phyloP scores from a whole-genome alignment of 2,797 vertebrate species.

The Melopsittacus undulatus region DNA sequence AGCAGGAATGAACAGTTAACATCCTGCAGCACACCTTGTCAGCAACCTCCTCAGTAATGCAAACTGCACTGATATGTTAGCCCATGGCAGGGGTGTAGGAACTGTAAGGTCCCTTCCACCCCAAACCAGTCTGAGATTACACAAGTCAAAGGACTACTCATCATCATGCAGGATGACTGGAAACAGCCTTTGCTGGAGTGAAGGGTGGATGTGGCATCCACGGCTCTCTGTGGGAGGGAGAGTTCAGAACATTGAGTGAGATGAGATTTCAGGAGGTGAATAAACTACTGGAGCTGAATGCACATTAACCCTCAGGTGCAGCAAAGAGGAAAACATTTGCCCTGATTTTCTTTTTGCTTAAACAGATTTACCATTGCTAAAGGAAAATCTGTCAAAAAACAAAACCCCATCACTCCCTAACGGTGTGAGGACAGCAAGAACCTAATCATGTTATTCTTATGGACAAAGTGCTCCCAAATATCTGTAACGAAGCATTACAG shows the following conservation, averaged over 20 bases:
- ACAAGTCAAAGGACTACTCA: background rate
- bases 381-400: background rate
- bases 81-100: background rate
- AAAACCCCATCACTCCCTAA: background rate
- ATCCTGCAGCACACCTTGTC: background rate
- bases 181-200: background rate
- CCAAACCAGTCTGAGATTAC: background rate
- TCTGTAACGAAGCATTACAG: slow-evolving; percentile 14
- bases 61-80: background rate
- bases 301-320: slow-evolving; percentile 19
- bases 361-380: background rate
- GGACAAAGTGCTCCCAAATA: slow-evolving; percentile 36
- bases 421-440: background rate
- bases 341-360: background rate
- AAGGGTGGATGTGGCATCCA: background rate
- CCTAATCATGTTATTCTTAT: background rate
- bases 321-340: background rate
- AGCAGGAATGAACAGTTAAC: background rate
- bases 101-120: background rate
- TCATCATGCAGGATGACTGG: background rate
- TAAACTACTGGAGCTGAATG: slow-evolving; percentile 20
- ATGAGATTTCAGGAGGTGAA: slow-evolving; percentile 2
- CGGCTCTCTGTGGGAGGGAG: background rate
- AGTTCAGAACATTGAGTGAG: background rate
- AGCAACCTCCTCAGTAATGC: background rate